Conservation (phyloP, 2,888 invertebrate genomes). For the Zhengitettix transpicula region DNA sequence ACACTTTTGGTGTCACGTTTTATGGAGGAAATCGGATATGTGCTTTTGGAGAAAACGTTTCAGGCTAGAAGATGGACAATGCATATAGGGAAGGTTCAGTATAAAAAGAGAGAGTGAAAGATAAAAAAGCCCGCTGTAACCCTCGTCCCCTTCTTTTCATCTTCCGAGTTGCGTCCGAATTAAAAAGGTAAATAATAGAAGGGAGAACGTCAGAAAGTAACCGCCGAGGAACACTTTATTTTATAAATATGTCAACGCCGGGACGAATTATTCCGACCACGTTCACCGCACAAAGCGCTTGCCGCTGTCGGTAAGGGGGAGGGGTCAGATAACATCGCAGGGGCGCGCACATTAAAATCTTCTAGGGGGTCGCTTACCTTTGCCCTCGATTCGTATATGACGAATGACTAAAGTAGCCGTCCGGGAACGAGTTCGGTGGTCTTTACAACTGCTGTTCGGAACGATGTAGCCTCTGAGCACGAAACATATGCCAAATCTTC, state of each 20-base stretch:
- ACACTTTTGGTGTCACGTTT: too few relatives aligned
- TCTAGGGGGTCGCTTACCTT: background rate
- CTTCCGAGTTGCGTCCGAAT: background rate
- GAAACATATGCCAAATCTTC: too few relatives aligned
- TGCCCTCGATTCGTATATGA: background rate
- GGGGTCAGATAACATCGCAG: background rate
- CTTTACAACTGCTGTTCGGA: too few relatives aligned
- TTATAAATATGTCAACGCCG: background rate
- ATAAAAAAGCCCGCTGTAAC: too few relatives aligned
- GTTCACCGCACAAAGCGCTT: background rate
- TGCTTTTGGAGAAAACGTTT: too few relatives aligned
- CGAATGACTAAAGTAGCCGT: too few relatives aligned
- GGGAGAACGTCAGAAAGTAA: background rate
- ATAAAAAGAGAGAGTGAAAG: too few relatives aligned
- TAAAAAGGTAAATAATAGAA: background rate
- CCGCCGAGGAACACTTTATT: background rate
- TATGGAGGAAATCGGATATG: too few relatives aligned
- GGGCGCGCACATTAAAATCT: background rate
- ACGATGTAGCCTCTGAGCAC: too few relatives aligned
- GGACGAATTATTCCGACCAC: background rate
- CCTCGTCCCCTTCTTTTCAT: background rate
- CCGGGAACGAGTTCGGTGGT: too few relatives aligned
- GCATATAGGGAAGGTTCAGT: too few relatives aligned
- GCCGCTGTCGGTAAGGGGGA: background rate
- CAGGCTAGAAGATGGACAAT: too few relatives aligned